Base-by-base conservation (phyloP, 1,140 invertebrate species). In the Apis florea region DNA sequence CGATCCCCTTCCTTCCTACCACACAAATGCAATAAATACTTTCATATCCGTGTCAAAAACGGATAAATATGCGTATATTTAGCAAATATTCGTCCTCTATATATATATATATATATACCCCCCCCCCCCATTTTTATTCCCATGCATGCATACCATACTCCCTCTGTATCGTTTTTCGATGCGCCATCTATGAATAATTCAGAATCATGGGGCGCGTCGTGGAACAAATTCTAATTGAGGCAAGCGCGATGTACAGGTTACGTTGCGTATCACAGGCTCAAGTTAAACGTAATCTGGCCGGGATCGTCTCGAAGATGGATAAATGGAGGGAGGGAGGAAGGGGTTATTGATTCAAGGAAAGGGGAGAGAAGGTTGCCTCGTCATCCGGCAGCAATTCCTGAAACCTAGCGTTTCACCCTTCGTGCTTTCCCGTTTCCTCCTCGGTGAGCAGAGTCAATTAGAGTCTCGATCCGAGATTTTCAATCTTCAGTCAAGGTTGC, bases 381-480 rank as follows among this genome's bases (percentile, higher is more conserved):
- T 92, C 90, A 92, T 91, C 88, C 82, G 81, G 75, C 86, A 77
- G 85, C 89, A 92, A 93, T 92, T 91, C 88, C 88, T 85, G 87
- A 91, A 91, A 92, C 90, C 86, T 88, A 80, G 59, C 40, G 71
- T 83, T 86, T 40, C 31, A 40, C 87, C 86, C 88, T 83, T 84
- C 81, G 76, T 77, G 85, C 77, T 73, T 82, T 74, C 53, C 53
- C 68, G 67, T 88, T 88, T 89, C 86, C 88, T 85, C 85, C 86
- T 61, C 69, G 72, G 64, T 83, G 86, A 85, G 68, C 88, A 83
- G 78, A 89, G 85, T 86, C 85, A 86, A 86, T 86, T 86, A 86
- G 80, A 86, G 58, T 78, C 75, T 49, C 81, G 84, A 79, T 75
- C 64, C n/a, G 59, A 85, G 76, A 86, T 81, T 85, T 83, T 84